Conservation (phyloP, 2,888 invertebrate species). For the Macaria liturata region DNA sequence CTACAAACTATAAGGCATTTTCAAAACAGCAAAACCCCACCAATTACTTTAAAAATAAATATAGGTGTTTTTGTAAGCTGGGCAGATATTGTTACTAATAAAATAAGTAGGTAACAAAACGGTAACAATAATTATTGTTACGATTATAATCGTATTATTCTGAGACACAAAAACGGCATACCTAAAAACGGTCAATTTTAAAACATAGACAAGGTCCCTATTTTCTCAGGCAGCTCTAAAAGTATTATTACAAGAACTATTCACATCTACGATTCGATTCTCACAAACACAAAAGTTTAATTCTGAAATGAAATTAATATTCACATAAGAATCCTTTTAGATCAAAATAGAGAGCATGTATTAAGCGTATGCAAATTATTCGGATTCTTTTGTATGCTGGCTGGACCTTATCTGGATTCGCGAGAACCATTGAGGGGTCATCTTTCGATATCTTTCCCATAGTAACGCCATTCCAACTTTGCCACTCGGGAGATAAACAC, state of each 20-base stretch:
- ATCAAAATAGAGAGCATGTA: slow-evolving; percentile 39
- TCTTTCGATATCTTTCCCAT: slow-evolving; percentile 70
- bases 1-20: too few species aligned
- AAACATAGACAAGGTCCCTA: slow-evolving; percentile 3
- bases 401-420: slow-evolving; percentile 76
- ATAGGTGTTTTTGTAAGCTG: too few species aligned
- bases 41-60: too few species aligned
- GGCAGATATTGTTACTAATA: too few species aligned
- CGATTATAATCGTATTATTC: too few species aligned
- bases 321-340: slow-evolving; percentile 48
- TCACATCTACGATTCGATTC: slow-evolving; percentile 30
- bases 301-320: slow-evolving; percentile 47
- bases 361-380: slow-evolving; percentile 67
- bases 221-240: slow-evolving; percentile 10
- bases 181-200: too few species aligned
- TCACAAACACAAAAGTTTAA: slow-evolving; percentile 38
- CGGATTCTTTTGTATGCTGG: slow-evolving; percentile 55
- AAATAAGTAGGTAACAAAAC: too few species aligned
- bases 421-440: slow-evolving; percentile 73
- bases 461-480: slow-evolving; percentile 62
- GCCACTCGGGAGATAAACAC: slow-evolving; percentile 68
- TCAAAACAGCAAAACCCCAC: too few species aligned
- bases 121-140: too few species aligned
- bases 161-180: too few species aligned
- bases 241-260: slow-evolving; percentile 20